These are phyloP conservation scores for Seriola aureovittata DNA, from an alignment of 2,113 vertebrate species.

Conservation along the genomic window DNA sequence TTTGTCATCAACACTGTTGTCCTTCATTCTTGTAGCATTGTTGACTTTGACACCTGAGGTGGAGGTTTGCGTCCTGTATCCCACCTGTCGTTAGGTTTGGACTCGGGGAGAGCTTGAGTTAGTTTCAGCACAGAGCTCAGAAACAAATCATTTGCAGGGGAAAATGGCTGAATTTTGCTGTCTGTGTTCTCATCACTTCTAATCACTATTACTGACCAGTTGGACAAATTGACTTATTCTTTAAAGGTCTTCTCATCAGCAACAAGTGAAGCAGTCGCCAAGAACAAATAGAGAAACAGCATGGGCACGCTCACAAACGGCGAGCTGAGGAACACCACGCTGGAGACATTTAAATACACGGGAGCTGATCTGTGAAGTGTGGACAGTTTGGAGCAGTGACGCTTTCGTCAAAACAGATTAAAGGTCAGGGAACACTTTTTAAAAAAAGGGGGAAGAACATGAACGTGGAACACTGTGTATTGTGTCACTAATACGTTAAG, in stretches of 20 bases:
- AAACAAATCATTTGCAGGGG: background rate
- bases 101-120: too few relatives aligned
- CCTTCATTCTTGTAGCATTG: too few relatives aligned
- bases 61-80: too few relatives aligned
- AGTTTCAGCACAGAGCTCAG: background rate
- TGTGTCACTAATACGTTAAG: conserved; percentile 49
- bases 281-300: conserved; percentile 56
- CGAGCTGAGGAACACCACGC: conserved; percentile 37
- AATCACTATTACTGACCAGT: conserved; percentile 50
- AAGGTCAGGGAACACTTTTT: conserved; percentile 42
- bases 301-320: conserved; percentile 34
- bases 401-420: conserved; percentile 41
- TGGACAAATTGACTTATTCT: conserved; percentile 43
- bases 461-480: conserved; percentile 6
- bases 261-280: conserved; percentile 55
- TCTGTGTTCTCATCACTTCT: conserved; percentile 4
- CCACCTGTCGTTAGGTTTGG: too few relatives aligned
- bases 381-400: conserved; percentile 5
- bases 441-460: conserved; percentile 3
- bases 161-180: conserved; percentile 12
- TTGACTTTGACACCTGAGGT: too few relatives aligned
- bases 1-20: too few relatives aligned
- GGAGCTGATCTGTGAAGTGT: conserved; percentile 32
- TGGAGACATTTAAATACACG: conserved; percentile 27
- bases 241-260: conserved; percentile 42